Evolutionary conservation across 2,888 invertebrate species (phyloP).

Genomic region (Pilophorus perplexus): DNA sequence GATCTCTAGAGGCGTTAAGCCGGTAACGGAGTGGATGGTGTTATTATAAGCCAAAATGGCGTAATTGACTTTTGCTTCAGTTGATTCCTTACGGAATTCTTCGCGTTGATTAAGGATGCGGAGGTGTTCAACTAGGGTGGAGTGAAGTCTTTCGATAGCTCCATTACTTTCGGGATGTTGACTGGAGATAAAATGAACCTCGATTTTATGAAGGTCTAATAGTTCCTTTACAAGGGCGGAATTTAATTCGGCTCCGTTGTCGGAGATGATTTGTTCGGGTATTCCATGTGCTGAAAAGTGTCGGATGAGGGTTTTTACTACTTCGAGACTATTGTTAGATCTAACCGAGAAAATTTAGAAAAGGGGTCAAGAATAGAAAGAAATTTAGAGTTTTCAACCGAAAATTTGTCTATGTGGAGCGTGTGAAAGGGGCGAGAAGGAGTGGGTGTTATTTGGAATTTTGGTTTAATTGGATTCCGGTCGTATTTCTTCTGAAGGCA

Average conservation of each 20-base stretch:
- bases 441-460: slow-evolving; percentile 12
- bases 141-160: slow-evolving; percentile 38
- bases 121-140: slow-evolving; percentile 34
- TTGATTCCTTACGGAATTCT: slow-evolving; percentile 12
- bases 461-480: slow-evolving; percentile 23
- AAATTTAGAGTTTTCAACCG: slow-evolving; percentile 32
- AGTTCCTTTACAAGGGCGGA: not conserved
- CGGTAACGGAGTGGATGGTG: not conserved
- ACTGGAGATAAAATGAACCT: not conserved
- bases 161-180: slow-evolving; percentile 38
- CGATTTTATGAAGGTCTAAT: not conserved
- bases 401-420: not conserved
- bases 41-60: slow-evolving; percentile 14
- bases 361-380: slow-evolving; percentile 19
- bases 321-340: slow-evolving; percentile 4
- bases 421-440: not conserved
- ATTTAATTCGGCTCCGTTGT: not conserved
- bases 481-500: slow-evolving; percentile 25
- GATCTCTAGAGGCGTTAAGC: slow-evolving; percentile 1
- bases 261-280: slow-evolving; percentile 4
- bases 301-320: slow-evolving; percentile 3
- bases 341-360: slow-evolving; percentile 6
- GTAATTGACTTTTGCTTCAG: not conserved
- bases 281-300: slow-evolving; percentile 27
- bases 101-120: slow-evolving; percentile 10